Evolutionary conservation across 1,140 invertebrate species (phyloP).

Genomic region (Drosophila aff.): DNA sequence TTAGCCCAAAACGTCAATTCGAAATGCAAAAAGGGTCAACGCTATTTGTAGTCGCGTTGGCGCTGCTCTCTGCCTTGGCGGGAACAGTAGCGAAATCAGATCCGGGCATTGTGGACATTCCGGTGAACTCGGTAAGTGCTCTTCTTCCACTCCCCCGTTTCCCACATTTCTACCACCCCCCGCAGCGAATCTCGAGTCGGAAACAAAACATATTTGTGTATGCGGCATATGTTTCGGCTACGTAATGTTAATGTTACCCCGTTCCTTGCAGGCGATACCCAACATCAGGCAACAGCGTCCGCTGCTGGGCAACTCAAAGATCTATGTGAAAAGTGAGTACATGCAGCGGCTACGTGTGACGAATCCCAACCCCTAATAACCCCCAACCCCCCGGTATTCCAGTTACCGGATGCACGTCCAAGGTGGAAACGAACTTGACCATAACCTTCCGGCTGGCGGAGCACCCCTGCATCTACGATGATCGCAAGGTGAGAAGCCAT

Average conservation of each 20-base stretch:
- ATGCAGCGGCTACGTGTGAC: slow-evolving; percentile 32
- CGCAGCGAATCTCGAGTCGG: not conserved
- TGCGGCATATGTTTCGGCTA: slow-evolving; percentile 13
- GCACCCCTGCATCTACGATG: slow-evolving; percentile 65
- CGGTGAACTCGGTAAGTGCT: slow-evolving; percentile 59
- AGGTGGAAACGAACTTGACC: slow-evolving; percentile 46
- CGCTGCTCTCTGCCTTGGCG: slow-evolving; percentile 24
- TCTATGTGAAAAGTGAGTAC: slow-evolving; percentile 75
- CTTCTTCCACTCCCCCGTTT: not conserved
- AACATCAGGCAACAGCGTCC: slow-evolving; percentile 67
- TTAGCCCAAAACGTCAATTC: slow-evolving; percentile 18
- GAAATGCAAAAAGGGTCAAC: slow-evolving; percentile 42
- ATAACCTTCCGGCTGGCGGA: slow-evolving; percentile 65
- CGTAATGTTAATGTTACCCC: slow-evolving; percentile 13
- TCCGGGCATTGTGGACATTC: slow-evolving; percentile 65
- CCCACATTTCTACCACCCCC: slow-evolving; percentile 6
- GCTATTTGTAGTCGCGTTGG: slow-evolving; percentile 47
- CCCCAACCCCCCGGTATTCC: slow-evolving; percentile 1
- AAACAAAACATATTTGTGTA: slow-evolving; percentile 33
- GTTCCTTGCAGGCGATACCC: slow-evolving; percentile 36
- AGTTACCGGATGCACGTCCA: slow-evolving; percentile 53
- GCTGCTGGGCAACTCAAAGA: slow-evolving; percentile 64
- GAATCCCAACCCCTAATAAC: slow-evolving; percentile 29
- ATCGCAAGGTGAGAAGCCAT: slow-evolving; percentile 35
- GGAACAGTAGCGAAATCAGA: slow-evolving; percentile 62